Percentiles rank a stretch among this genome's conserved stretches.
Evolutionary conservation across 2,888 invertebrate genomes (phyloP).

Genomic region (Apamea crenata): DNA sequence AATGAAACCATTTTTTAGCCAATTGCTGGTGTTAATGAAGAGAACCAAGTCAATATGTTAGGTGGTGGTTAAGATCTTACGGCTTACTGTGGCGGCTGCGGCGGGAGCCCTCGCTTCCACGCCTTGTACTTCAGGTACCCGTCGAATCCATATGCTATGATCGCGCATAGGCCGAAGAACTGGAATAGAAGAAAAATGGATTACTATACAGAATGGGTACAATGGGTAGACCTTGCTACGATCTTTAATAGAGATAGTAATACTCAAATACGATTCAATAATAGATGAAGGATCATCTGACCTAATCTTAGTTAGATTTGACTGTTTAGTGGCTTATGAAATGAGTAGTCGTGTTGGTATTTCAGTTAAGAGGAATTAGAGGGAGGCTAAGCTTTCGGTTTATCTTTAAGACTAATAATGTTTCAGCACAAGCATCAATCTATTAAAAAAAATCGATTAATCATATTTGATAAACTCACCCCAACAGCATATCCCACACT

Average conservation of each 20-base stretch:
- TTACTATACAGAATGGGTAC: neutral
- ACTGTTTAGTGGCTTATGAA: neutral
- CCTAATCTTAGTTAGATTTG: too few relatives aligned
- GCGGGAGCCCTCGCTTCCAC: slow-evolving; percentile 92
- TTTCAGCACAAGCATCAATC: neutral
- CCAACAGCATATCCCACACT: slow-evolving; percentile 92
- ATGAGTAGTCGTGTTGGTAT: neutral
- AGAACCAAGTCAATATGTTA: slow-evolving; percentile 9
- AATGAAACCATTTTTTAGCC: neutral
- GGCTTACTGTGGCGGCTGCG: slow-evolving; percentile 93
- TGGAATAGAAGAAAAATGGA: slow-evolving; percentile 81
- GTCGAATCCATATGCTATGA: slow-evolving; percentile 95
- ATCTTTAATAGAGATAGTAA: neutral
- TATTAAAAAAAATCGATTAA: neutral
- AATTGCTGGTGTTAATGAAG: neutral
- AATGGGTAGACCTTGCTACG: too few relatives aligned
- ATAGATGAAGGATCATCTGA: neutral
- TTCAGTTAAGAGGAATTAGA: neutral
- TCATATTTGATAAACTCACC: slow-evolving; percentile 89
- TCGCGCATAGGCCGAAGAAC: slow-evolving; percentile 97
- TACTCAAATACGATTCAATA: neutral
- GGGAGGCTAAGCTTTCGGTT: neutral
- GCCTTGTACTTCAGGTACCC: slow-evolving; percentile 94
- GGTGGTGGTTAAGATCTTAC: neutral
- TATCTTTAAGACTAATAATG: neutral